Evolutionary conservation across 2,113 vertebrate genomes (phyloP).

Genomic region (Willisornis vidua): DNA sequence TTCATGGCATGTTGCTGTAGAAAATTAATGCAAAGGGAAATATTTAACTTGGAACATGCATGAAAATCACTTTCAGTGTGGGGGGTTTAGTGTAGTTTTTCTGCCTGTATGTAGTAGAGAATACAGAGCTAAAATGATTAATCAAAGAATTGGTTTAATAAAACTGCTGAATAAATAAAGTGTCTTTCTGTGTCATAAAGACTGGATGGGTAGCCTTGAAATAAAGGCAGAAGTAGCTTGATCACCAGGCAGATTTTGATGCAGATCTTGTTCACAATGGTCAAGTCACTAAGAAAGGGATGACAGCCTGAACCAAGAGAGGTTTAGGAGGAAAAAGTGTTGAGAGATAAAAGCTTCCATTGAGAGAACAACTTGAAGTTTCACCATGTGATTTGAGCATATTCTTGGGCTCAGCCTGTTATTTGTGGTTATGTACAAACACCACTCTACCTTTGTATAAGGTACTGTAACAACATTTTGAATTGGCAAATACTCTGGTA

Average conservation of each 20-base stretch:
- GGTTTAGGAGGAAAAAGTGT: slow-evolving; percentile 5
- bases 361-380: neutral
- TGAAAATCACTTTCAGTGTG: neutral
- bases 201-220: neutral
- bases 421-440: neutral
- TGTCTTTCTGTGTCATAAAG: neutral
- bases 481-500: neutral
- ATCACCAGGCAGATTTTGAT: neutral
- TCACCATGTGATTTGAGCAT: neutral
- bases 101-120: neutral
- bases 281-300: neutral
- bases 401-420: neutral
- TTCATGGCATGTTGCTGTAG: neutral
- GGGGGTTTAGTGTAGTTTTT: neutral
- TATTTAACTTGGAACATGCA: neutral
- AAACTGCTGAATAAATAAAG: neutral
- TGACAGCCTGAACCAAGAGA: neutral
- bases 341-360: neutral
- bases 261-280: neutral
- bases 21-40: neutral
- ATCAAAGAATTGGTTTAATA: neutral
- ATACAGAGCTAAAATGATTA: neutral
- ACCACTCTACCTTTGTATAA: neutral
- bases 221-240: neutral
- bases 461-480: neutral